phyloP scores from a whole-genome alignment of 2,113 vertebrate species.

The Cynoglossus semilaevis region DNA sequence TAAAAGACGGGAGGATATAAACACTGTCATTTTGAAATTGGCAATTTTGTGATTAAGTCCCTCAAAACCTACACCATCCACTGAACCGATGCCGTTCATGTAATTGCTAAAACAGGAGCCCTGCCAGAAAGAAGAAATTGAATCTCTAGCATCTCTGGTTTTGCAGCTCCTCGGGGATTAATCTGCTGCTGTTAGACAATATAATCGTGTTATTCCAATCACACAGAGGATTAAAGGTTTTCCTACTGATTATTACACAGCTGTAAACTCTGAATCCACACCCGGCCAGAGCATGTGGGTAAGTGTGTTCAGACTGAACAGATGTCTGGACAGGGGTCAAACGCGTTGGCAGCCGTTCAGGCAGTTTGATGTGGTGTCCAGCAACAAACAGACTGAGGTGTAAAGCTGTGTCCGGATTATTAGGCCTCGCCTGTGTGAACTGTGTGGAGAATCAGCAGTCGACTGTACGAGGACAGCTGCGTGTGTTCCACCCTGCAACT shows the following conservation, averaged over 20 bases:
- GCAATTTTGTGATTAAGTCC: not conserved
- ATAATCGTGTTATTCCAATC: constrained; percentile 19
- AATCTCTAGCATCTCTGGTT: constrained; percentile 17
- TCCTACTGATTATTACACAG: constrained; percentile 16
- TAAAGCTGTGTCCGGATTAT: not conserved
- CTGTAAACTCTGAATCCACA: constrained; percentile 10
- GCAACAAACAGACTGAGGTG: constrained; percentile 4
- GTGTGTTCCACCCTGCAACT: constrained; percentile 9
- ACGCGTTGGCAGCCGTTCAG: not conserved
- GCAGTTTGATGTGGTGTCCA: not conserved
- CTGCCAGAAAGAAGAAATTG: not conserved
- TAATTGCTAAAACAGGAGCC: not conserved
- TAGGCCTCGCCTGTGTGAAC: not conserved
- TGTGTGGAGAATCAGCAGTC: not conserved
- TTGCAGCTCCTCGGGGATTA: constrained; percentile 5
- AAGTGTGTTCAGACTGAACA: constrained; percentile 2
- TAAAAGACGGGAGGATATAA: not conserved
- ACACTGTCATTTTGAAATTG: constrained; percentile 6
- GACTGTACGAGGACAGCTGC: constrained; percentile 7
- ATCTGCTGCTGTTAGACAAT: constrained; percentile 8
- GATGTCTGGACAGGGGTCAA: constrained; percentile 9
- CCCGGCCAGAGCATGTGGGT: constrained; percentile 1
- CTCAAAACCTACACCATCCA: not conserved
- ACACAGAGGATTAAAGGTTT: constrained; percentile 9
- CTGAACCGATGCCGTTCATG: not conserved